A percentile compares a stretch with the other conserved stretches of the same genome.
These are phyloP conservation scores for Serinus canaria DNA, from an alignment of 2,113 vertebrate genomes.

Conservation along the genomic window DNA sequence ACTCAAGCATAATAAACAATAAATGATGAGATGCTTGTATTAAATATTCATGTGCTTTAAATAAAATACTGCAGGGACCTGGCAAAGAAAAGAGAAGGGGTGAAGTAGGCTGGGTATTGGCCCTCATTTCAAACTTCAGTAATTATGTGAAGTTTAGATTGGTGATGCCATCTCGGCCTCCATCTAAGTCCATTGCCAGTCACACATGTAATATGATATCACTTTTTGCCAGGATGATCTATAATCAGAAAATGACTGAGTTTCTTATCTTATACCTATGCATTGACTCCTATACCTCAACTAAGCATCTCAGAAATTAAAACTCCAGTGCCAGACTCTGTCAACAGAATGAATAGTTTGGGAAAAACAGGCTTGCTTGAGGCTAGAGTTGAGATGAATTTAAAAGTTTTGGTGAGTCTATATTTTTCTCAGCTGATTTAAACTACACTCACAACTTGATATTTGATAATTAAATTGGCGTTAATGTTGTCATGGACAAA, in stretches of 20 bases:
- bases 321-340: background rate
- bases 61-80: background rate
- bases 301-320: background rate
- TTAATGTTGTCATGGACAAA: background rate
- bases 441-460: background rate
- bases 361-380: background rate
- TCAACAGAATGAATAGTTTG: background rate
- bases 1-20: background rate
- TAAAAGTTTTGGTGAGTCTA: background rate
- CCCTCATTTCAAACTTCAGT: background rate
- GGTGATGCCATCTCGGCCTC: background rate
- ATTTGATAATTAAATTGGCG: background rate
- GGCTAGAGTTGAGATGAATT: background rate
- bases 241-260: background rate
- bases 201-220: background rate
- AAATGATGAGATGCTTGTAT: background rate
- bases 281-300: background rate
- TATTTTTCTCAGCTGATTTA: background rate
- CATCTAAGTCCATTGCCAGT: background rate
- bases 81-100: background rate
- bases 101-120: background rate
- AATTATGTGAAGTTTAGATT: background rate
- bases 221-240: background rate
- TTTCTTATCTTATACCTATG: background rate
- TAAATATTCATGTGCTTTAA: constrained; percentile 4